These are phyloP conservation scores for Drosophila mulleri DNA, from an alignment of 2,888 invertebrate species.

Conservation along the genomic window DNA sequence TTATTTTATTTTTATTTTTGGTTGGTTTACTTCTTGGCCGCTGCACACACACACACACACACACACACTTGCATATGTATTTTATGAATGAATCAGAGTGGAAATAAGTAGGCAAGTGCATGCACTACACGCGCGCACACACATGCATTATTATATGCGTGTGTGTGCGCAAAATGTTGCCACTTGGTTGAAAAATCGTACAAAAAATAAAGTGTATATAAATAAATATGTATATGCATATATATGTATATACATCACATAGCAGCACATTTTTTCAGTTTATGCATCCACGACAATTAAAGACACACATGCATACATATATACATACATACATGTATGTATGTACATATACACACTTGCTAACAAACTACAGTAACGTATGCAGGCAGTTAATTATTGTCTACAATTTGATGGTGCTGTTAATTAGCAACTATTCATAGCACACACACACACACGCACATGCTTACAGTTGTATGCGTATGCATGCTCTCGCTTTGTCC, in stretches of 20 bases:
- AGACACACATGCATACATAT: slow-evolving; percentile 3
- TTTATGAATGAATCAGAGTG: slow-evolving; percentile 83
- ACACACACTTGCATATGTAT: slow-evolving; percentile 17
- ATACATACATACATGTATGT: slow-evolving; percentile 5
- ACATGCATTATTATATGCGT: background rate
- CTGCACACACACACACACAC: slow-evolving; percentile 10
- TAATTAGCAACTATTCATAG: slow-evolving; percentile 41
- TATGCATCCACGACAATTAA: slow-evolving; percentile 17
- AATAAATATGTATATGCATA: background rate
- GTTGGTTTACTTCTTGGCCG: slow-evolving; percentile 46
- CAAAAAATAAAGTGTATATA: background rate
- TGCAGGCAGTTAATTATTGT: slow-evolving; percentile 37
- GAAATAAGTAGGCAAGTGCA: slow-evolving; percentile 67
- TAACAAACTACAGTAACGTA: slow-evolving; percentile 20
- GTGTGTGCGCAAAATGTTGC: slow-evolving; percentile 2
- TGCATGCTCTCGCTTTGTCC: background rate
- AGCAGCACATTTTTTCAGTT: background rate
- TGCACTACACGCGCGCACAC: background rate
- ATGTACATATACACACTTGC: background rate
- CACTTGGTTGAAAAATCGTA: slow-evolving; percentile 8
- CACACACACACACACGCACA: background rate
- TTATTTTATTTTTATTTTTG: slow-evolving; percentile 12
- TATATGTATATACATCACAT: background rate
- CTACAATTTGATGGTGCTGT: slow-evolving; percentile 37
- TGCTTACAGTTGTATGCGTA: background rate